Conservation (phyloP, 2,888 invertebrate species). For the Ypsolopha sequella region DNA sequence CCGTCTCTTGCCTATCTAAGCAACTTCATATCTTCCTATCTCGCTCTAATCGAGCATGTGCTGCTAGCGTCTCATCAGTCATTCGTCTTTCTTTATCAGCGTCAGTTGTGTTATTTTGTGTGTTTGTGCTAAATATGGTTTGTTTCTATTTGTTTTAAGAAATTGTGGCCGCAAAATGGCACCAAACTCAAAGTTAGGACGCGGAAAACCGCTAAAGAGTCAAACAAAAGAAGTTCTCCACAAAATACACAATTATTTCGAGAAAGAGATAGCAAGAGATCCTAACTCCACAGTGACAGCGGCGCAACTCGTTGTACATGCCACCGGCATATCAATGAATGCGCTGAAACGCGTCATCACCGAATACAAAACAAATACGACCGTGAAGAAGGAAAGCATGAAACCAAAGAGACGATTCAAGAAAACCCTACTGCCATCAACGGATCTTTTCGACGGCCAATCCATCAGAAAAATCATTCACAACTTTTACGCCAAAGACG, state of each 20-base stretch:
- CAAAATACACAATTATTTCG: constrained; percentile 23
- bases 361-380: constrained; percentile 13
- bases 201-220: constrained; percentile 22
- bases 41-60: constrained; percentile 6
- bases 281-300: constrained; percentile 24
- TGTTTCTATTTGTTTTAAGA: constrained; percentile 14
- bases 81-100: constrained; percentile 24
- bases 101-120: constrained; percentile 19
- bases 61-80: constrained; percentile 18
- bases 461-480: constrained; percentile 22
- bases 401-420: constrained; percentile 14
- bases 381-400: constrained; percentile 16
- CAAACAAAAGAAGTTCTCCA: constrained; percentile 24
- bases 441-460: constrained; percentile 19
- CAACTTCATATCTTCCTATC: constrained; percentile 1
- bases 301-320: constrained; percentile 22
- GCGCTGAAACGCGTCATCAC: constrained; percentile 19
- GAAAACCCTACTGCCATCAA: constrained; percentile 14
- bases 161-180: constrained; percentile 15
- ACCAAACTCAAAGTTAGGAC: constrained; percentile 21
- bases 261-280: constrained; percentile 21
- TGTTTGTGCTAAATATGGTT: constrained; percentile 8
- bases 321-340: constrained; percentile 23
- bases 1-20: background rate
- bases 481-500: constrained; percentile 22